Conservation (phyloP, 2,113 vertebrate genomes). For the Struthidea cinerea region DNA sequence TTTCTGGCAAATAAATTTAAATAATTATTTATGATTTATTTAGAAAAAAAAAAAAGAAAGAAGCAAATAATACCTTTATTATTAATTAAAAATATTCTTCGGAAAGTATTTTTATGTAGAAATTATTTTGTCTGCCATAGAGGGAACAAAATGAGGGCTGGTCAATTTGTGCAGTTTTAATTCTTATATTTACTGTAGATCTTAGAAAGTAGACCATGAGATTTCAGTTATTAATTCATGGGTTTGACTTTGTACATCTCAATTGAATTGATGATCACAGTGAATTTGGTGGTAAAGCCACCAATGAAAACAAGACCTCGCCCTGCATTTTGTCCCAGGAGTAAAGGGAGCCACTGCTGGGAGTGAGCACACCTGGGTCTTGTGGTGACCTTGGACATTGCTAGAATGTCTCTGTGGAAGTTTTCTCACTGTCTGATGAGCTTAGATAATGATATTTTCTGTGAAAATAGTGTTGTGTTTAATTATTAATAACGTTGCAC, state of each 20-base stretch:
- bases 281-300: neutral
- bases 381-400: neutral
- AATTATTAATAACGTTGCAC: neutral
- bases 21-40: neutral
- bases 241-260: neutral
- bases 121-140: neutral
- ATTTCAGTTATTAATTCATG: neutral
- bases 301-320: neutral
- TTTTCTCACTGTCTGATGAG: neutral
- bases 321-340: neutral
- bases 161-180: neutral
- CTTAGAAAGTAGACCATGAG: neutral
- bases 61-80: neutral
- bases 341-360: neutral
- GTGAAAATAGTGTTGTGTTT: neutral
- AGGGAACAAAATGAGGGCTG: neutral
- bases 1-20: neutral
- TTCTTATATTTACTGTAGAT: neutral
- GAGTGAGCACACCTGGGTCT: neutral
- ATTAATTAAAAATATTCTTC: neutral
- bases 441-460: neutral
- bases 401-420: neutral
- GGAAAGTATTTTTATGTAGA: neutral
- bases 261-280: neutral
- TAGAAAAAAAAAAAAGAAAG: neutral